Evolutionary conservation across 2,113 vertebrate species (phyloP).

Genomic region (Pelusios castaneus): DNA sequence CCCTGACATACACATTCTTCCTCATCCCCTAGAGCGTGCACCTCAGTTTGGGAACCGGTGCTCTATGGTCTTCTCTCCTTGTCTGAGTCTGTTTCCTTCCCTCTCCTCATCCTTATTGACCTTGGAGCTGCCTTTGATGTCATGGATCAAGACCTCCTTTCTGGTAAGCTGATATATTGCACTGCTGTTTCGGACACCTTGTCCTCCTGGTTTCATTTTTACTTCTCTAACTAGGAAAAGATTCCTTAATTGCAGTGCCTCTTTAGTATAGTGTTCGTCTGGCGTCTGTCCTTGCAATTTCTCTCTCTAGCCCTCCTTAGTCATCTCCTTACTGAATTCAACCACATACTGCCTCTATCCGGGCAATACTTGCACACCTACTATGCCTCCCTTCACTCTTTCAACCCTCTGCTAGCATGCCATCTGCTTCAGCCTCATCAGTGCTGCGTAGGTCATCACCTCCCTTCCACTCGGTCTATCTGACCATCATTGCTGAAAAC

Average conservation of each 20-base stretch:
- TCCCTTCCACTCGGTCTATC: neutral
- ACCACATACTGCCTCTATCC: neutral
- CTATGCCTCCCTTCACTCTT: neutral
- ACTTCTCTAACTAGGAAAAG: neutral
- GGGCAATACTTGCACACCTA: neutral
- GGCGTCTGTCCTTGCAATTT: neutral
- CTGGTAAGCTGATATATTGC: neutral
- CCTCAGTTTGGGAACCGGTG: too few species aligned
- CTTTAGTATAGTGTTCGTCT: accelerated
- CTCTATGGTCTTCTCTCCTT: neutral
- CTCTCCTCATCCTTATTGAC: neutral
- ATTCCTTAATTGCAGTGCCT: neutral
- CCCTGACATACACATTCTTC: too few species aligned
- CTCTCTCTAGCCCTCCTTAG: neutral
- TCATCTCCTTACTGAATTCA: neutral
- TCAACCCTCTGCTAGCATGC: neutral
- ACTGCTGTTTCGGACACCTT: neutral
- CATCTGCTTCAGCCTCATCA: neutral
- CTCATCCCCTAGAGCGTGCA: too few species aligned
- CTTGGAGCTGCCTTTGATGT: slow-evolving; percentile 34
- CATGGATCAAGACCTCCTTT: slow-evolving; percentile 19
- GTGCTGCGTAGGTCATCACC: neutral
- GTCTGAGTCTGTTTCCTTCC: neutral
- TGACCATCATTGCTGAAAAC: neutral
- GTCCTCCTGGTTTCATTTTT: neutral